These are phyloP conservation scores for Synanthedon formicaeformis DNA, from an alignment of 2,888 invertebrate species.

Conservation along the genomic window DNA sequence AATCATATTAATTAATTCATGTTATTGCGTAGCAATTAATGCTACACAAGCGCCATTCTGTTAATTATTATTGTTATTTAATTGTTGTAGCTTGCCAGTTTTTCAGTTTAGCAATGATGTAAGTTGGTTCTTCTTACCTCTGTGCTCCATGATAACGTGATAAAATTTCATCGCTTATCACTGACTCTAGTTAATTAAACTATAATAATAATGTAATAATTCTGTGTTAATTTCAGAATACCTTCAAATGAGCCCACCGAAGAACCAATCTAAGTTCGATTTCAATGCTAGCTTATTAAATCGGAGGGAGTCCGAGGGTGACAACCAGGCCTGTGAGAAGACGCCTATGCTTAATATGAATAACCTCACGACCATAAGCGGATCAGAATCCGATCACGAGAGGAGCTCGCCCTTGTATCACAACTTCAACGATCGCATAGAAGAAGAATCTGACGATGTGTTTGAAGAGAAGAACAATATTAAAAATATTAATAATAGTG, in stretches of 20 bases:
- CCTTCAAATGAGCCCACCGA: conserved; percentile 71
- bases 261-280: conserved; percentile 56
- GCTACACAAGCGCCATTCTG: no score
- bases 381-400: conserved; percentile 57
- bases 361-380: conserved; percentile 43
- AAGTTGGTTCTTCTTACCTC: no score
- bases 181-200: no score
- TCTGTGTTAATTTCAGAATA: conserved; percentile 48
- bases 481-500: conserved; percentile 38
- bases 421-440: conserved; percentile 43
- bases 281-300: conserved; percentile 56
- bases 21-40: no score
- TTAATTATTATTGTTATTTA: no score
- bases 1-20: no score
- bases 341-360: conserved; percentile 67
- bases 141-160: no score
- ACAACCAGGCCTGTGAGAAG: conserved; percentile 48
- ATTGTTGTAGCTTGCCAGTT: no score
- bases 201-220: background rate
- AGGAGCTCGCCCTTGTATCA: conserved; percentile 37
- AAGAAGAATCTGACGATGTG: conserved; percentile 55
- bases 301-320: conserved; percentile 28
- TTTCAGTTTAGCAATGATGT: no score
- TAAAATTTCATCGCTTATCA: no score
- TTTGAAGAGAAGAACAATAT: conserved; percentile 31